Evolutionary conservation across 53 echinoderm and acorn worm species (phyloP).

Genomic region (Antedon mediterranea): DNA sequence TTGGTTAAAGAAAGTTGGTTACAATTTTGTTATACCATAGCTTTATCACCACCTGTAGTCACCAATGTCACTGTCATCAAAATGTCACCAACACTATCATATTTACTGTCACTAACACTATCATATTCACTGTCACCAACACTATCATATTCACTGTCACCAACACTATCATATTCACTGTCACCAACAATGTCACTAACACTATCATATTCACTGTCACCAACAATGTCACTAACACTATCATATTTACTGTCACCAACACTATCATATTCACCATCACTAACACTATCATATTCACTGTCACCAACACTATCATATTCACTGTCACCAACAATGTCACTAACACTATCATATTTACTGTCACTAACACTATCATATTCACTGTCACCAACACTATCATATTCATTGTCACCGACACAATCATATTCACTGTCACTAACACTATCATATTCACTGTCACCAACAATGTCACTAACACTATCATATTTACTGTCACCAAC

Average conservation of each 20-base stretch:
- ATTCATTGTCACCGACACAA: background rate
- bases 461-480: too few relatives aligned
- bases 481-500: background rate
- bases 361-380: background rate
- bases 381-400: background rate
- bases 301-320: background rate
- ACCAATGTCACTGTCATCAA: too few relatives aligned
- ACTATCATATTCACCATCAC: background rate
- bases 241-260: background rate
- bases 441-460: background rate
- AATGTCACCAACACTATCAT: background rate
- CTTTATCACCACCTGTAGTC: too few relatives aligned
- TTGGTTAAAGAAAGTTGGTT: background rate
- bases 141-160: background rate
- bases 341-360: background rate
- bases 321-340: background rate
- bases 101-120: background rate
- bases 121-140: background rate
- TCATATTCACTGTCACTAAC: background rate
- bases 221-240: background rate
- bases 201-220: background rate
- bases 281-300: background rate
- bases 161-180: background rate
- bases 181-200: background rate
- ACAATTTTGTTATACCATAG: too few relatives aligned